Evolutionary conservation across 2,888 invertebrate genomes (phyloP).

Genomic region (Caenorhabditis macrosperma): DNA sequence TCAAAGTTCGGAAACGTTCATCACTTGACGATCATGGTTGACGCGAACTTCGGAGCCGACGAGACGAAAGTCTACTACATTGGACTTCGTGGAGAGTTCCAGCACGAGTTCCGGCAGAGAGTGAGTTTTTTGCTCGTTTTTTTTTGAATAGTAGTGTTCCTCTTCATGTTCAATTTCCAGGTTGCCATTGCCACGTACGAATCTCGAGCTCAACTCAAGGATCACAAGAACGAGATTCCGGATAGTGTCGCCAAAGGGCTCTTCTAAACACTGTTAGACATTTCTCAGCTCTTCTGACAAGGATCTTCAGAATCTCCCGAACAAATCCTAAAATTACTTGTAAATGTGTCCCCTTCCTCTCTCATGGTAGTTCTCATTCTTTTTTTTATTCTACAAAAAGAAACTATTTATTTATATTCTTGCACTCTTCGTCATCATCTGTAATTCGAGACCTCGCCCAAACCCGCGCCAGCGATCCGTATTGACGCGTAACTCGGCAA

Average conservation of each 20-base stretch:
- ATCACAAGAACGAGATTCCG: constrained; percentile 78
- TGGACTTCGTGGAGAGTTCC: constrained; percentile 93
- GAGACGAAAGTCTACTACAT: constrained; percentile 89
- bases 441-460: too few species aligned
- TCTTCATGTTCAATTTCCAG: constrained; percentile 65
- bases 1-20: constrained; percentile 92
- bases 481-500: too few species aligned
- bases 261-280: constrained; percentile 25
- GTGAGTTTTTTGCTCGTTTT: constrained; percentile 28
- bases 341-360: too few species aligned
- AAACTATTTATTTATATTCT: too few species aligned
- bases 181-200: constrained; percentile 79
- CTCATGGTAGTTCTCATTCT: too few species aligned
- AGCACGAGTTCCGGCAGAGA: constrained; percentile 71
- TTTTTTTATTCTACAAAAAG: too few species aligned
- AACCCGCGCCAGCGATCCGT: too few species aligned
- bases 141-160: too few species aligned
- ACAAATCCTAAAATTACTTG: too few species aligned
- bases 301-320: too few species aligned
- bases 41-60: constrained; percentile 86
- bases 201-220: constrained; percentile 75
- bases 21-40: constrained; percentile 86
- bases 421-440: too few species aligned
- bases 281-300: not conserved
- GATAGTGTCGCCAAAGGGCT: constrained; percentile 57